Base-by-base conservation (phyloP, 2,888 invertebrate species). In the Drosophila atripex region DNA sequence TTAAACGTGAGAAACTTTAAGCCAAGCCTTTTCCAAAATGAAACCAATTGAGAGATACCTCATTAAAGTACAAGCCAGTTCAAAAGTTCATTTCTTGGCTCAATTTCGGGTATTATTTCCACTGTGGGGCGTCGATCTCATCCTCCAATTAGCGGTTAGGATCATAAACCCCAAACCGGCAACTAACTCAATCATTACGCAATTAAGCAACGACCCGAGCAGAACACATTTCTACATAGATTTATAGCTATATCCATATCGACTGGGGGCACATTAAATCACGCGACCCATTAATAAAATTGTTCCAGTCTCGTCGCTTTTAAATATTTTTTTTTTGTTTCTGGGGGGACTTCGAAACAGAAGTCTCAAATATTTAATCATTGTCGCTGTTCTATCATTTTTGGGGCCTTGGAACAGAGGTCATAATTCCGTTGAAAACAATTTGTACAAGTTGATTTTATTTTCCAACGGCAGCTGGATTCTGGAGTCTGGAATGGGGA, bases 211-310 rank as follows among this genome's bases (percentile, higher is more conserved):
- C 49, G 53, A 35, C 45, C 73, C 47, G 58, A 51, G 32, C 21
- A 43, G 69, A 57, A 56, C 46, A 51, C 54, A 55, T 64, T 64
- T 52, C 43, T 39, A 45, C 43, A 16, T 41, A 53, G 64, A 64
- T 64, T 64, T 56, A 73, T 52, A 38, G 43, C 63, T 38, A 63
- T 52, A 53, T 46, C 51, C 53, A 54, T 41, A 50, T 59, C 47
- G 73, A 49, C 30, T 59, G 49, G 51, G 73, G 52, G 66, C 74
- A 74, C 79, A 80, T 80, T 79, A 86, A 86, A 86, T 82, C 80
- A 82, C 83, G 83, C 80, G 80, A 82, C 83, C 80, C 83, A 84
- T 83, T 83, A 83, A 83, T 80, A 86, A 83, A 86, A 82, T 80
- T 75, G 71, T 84, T 76, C 51, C 84, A 83, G 58, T 71, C 61